Evolutionary conservation across 2,888 invertebrate species (phyloP).

Genomic region (Idaea dimidiata): DNA sequence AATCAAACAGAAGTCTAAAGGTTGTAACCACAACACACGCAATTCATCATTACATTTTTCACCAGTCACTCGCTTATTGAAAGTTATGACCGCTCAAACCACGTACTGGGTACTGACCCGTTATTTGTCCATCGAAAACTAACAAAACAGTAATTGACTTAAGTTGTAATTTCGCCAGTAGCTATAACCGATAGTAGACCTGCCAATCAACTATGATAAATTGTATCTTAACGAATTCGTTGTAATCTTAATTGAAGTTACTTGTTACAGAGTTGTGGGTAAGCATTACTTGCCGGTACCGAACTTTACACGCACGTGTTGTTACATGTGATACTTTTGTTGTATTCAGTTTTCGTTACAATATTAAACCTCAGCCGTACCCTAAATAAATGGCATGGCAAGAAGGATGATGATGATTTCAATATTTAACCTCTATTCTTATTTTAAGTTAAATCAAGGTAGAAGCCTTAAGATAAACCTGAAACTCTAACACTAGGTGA

Average conservation of each 20-base stretch:
- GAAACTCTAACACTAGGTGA: no score
- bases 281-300: neutral
- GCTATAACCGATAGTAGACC: slow-evolving; percentile 41
- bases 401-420: no score
- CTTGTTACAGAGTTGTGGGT: slow-evolving; percentile 43
- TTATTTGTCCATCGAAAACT: slow-evolving; percentile 51
- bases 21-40: slow-evolving; percentile 21
- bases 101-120: slow-evolving; percentile 27
- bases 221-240: slow-evolving; percentile 68
- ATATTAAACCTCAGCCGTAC: no score
- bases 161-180: slow-evolving; percentile 63
- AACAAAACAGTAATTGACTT: slow-evolving; percentile 57
- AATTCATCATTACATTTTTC: slow-evolving; percentile 28
- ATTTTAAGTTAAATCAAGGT: no score
- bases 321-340: neutral
- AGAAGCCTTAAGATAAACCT: no score
- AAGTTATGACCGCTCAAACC: slow-evolving; percentile 15
- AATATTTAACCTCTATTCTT: no score
- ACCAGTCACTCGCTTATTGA: slow-evolving; percentile 24
- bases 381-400: no score
- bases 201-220: slow-evolving; percentile 68
- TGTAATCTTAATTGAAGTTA: slow-evolving; percentile 56
- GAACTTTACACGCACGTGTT: neutral
- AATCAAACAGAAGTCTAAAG: slow-evolving; percentile 24
- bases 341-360: no score